Evolutionary conservation across 2,888 invertebrate genomes (phyloP).

Genomic region (Spicauda simplicius): DNA sequence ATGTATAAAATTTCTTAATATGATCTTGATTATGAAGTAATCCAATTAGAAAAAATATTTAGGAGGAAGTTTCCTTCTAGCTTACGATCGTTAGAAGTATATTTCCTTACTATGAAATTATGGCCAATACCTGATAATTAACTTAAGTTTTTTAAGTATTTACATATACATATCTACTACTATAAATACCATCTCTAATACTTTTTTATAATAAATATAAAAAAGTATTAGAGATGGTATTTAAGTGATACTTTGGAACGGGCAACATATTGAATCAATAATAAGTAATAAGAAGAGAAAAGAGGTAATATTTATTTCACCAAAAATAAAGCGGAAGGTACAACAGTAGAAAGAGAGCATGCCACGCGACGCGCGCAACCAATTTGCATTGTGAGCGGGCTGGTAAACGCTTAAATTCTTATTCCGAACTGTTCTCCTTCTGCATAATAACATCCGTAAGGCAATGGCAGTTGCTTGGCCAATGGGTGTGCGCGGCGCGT

Average conservation of each 20-base stretch:
- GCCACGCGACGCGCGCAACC: slow-evolving; percentile 73
- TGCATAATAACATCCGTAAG: slow-evolving; percentile 83
- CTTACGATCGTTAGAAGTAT: too few species aligned
- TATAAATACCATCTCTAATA: too few species aligned
- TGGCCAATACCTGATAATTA: too few species aligned
- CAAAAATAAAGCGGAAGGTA: slow-evolving; percentile 44
- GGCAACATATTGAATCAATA: not conserved
- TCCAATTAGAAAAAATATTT: too few species aligned
- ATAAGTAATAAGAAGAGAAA: not conserved
- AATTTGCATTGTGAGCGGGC: slow-evolving; percentile 80
- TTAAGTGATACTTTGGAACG: not conserved
- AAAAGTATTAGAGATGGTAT: too few species aligned
- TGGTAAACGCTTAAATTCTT: slow-evolving; percentile 83
- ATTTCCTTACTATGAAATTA: too few species aligned
- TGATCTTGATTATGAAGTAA: too few species aligned
- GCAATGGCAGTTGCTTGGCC: slow-evolving; percentile 83
- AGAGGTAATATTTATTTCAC: slow-evolving; percentile 23
- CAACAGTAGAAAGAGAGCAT: slow-evolving; percentile 68
- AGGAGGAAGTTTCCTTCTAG: too few species aligned
- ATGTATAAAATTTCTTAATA: too few species aligned
- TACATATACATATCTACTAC: too few species aligned
- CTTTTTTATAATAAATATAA: too few species aligned
- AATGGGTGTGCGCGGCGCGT: slow-evolving; percentile 69
- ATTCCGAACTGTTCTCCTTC: slow-evolving; percentile 80
- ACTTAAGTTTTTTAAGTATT: too few species aligned